Evolutionary conservation across 2,113 vertebrate species (phyloP).

Genomic region (Microcebus lehilahytsara): DNA sequence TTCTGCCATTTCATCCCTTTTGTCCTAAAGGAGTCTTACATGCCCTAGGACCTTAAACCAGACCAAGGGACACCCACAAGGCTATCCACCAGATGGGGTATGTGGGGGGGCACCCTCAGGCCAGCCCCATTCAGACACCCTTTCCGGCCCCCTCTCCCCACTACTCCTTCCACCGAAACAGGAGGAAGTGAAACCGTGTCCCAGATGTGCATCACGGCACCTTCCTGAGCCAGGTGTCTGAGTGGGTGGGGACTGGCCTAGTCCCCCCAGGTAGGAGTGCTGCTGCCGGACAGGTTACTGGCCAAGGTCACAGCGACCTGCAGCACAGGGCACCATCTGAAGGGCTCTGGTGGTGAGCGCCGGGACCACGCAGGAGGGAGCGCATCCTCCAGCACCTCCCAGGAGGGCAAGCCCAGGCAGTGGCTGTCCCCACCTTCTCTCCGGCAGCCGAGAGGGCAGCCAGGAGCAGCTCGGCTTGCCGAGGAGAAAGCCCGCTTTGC

Average conservation of each 20-base stretch:
- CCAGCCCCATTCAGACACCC: background rate
- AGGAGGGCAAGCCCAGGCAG: background rate
- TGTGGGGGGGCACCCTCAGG: no score
- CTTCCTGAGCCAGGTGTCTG: background rate
- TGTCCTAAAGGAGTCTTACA: background rate
- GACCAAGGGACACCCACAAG: background rate
- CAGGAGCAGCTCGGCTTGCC: background rate
- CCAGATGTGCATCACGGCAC: accelerated
- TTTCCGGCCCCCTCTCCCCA: background rate
- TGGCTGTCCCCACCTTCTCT: background rate
- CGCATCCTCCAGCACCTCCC: background rate
- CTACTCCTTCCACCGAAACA: background rate
- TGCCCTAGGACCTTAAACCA: background rate
- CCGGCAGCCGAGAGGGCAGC: background rate
- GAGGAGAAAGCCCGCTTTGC: background rate
- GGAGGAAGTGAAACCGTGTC: background rate
- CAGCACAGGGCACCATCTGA: accelerated
- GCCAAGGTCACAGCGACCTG: background rate
- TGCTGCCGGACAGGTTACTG: no score
- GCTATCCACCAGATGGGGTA: background rate
- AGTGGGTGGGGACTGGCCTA: background rate
- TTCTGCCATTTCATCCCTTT: background rate
- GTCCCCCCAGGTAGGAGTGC: background rate
- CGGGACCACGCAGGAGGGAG: background rate
- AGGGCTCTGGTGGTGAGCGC: background rate